Conservation (phyloP, 1,140 invertebrate species). For the Procambarus virginalis region DNA sequence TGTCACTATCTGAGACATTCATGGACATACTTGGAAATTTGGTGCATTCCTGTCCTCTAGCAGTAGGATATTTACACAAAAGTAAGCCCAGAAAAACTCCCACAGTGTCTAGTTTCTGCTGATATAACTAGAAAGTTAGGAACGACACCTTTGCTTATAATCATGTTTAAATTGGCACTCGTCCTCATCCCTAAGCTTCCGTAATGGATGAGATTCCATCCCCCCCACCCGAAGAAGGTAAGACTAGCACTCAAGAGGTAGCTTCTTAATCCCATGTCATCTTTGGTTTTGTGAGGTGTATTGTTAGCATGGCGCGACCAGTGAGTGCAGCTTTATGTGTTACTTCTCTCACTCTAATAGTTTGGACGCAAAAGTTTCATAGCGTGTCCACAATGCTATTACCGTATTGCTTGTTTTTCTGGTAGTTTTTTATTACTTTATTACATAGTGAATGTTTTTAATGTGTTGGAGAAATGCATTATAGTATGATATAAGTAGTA, state of each 20-base stretch:
- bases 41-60: neutral
- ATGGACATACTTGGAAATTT: neutral
- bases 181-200: conserved; percentile 28
- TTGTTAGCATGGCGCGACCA: conserved; percentile 8
- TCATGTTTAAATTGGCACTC: neutral
- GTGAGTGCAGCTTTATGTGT: conserved; percentile 26
- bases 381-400: conserved; percentile 2
- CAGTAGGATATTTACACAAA: neutral
- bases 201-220: conserved; percentile 32
- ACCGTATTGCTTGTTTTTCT: neutral
- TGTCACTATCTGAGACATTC: neutral
- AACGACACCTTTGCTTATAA: neutral
- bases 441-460: neutral
- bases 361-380: neutral
- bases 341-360: conserved; percentile 21
- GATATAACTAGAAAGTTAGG: neutral
- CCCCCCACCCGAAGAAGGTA: conserved; percentile 49
- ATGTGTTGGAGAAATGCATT: conserved; percentile 12
- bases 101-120: neutral
- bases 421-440: neutral
- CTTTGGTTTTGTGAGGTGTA: conserved; percentile 15
- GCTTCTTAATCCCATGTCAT: conserved; percentile 9
- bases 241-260: neutral
- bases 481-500: no score
- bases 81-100: neutral